Conservation (phyloP, 2,888 invertebrate species). For the Pollenia angustigena region DNA sequence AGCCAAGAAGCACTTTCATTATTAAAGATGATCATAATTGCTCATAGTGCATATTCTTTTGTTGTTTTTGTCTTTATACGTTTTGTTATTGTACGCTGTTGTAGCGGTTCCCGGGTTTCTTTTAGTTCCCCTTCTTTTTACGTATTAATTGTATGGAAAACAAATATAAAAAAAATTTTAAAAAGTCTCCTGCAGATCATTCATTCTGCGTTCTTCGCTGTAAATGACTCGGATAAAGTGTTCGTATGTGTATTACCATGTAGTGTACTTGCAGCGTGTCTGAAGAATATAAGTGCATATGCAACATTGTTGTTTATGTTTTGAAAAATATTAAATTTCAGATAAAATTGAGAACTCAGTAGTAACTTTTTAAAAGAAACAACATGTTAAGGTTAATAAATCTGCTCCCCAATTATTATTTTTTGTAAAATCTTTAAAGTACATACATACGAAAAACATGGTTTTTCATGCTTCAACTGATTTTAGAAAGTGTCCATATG, state of each 20-base stretch:
- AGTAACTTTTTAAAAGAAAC: not conserved
- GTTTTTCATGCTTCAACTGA: slow-evolving; percentile 21
- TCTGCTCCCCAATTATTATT: not conserved
- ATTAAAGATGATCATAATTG: slow-evolving; percentile 31
- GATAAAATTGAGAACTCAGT: slow-evolving; percentile 12
- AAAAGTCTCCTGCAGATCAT: slow-evolving; percentile 28
- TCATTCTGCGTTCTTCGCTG: not conserved
- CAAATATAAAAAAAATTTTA: not conserved
- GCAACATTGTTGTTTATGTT: slow-evolving; percentile 43
- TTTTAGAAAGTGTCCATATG: slow-evolving; percentile 1
- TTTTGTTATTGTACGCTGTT: not conserved
- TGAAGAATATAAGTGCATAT: slow-evolving; percentile 14
- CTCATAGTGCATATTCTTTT: not conserved
- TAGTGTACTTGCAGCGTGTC: not conserved
- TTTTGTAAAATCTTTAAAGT: not conserved
- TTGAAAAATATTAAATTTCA: slow-evolving; percentile 40
- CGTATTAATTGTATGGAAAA: not conserved
- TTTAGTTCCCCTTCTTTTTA: slow-evolving; percentile 8
- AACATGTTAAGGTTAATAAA: slow-evolving; percentile 28
- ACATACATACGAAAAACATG: not conserved
- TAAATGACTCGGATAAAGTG: slow-evolving; percentile 32
- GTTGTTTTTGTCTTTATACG: not conserved
- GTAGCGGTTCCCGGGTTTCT: not conserved
- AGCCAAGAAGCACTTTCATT: slow-evolving; percentile 26
- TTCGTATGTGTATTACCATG: not conserved